A percentile compares a stretch with the other conserved stretches of the same genome.
These are phyloP conservation scores for Strigamia transsilvanica DNA, from an alignment of 2,888 invertebrate genomes.

Conservation along the genomic window DNA sequence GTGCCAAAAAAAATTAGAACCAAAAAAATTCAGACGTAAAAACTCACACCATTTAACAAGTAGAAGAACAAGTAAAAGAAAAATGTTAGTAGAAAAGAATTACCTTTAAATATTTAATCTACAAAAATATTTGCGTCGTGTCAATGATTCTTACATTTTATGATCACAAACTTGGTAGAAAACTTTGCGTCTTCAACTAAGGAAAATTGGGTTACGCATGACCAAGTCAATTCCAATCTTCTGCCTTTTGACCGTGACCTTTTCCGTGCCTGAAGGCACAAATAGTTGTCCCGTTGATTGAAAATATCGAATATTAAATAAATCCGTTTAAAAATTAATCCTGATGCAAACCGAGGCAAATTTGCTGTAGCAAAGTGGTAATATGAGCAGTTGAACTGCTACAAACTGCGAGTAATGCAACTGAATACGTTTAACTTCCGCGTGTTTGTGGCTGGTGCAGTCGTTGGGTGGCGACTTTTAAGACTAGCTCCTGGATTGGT, in stretches of 20 bases:
- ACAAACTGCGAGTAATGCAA: not conserved
- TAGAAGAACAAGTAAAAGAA: not conserved
- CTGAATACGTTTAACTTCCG: not conserved
- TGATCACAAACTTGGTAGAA: not conserved
- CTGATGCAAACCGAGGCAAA: too few relatives aligned
- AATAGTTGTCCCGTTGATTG: not conserved
- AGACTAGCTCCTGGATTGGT: constrained; percentile 27
- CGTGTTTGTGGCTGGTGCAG: constrained; percentile 1
- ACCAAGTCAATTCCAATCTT: constrained; percentile 15
- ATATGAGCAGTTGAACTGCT: too few relatives aligned
- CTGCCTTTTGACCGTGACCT: constrained; percentile 12
- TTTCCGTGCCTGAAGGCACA: not conserved
- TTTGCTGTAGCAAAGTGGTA: too few relatives aligned
- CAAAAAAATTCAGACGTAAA: not conserved
- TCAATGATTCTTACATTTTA: not conserved
- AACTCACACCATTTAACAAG: not conserved
- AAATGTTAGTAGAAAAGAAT: not conserved
- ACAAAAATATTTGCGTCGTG: not conserved
- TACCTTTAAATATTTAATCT: not conserved
- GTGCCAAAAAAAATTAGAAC: not conserved
- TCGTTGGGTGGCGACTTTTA: constrained; percentile 10
- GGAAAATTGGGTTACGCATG: not conserved
- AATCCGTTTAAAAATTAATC: not conserved
- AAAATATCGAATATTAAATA: not conserved
- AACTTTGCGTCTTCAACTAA: not conserved